Conservation (phyloP, 2,113 vertebrate genomes). For the Abramis brama region DNA sequence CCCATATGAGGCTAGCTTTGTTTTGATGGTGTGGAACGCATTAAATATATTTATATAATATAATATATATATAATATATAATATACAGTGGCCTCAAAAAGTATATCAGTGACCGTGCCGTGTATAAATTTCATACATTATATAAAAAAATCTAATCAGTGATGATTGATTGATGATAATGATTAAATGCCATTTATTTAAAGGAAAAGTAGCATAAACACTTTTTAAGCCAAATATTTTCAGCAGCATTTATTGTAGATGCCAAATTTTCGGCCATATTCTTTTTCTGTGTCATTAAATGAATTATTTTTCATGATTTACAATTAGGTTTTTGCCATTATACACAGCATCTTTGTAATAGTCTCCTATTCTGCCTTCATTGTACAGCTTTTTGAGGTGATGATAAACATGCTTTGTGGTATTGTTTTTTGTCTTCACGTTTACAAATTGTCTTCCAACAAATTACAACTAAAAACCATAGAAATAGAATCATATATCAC, state of each 20-base stretch:
- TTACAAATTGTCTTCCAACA: too few relatives aligned
- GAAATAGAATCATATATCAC: neutral
- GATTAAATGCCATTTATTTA: neutral
- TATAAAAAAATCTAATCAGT: neutral
- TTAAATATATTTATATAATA: neutral
- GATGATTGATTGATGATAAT: neutral
- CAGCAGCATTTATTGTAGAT: neutral
- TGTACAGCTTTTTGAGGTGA: too few relatives aligned
- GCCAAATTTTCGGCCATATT: neutral
- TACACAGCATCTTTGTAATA: neutral
- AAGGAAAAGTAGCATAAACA: neutral
- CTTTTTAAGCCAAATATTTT: neutral
- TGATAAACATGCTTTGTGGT: too few relatives aligned
- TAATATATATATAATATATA: too few relatives aligned
- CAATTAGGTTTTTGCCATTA: neutral
- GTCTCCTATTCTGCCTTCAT: too few relatives aligned
- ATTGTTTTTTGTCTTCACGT: too few relatives aligned
- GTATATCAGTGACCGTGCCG: neutral
- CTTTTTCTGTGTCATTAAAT: neutral
- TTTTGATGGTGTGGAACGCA: neutral
- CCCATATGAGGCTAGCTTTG: neutral
- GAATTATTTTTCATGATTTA: neutral
- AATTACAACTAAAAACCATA: neutral
- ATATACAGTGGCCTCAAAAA: too few relatives aligned
- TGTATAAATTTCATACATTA: neutral